phyloP scores from a whole-genome alignment of 2,113 vertebrate genomes.

The Oreochromis niloticus region DNA sequence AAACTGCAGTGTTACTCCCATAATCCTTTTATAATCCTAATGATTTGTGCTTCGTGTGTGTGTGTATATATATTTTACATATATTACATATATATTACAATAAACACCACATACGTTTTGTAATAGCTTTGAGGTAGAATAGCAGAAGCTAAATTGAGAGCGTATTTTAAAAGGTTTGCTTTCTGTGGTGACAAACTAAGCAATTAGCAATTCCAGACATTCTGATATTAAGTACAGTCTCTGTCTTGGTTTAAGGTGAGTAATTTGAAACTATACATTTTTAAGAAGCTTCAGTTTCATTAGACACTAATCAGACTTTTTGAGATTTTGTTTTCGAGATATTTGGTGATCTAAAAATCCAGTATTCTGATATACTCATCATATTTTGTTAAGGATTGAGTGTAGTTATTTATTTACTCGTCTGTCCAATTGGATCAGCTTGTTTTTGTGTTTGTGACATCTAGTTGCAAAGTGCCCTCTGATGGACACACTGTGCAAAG shows the following conservation, averaged over 20 bases:
- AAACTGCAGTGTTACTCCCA: background rate
- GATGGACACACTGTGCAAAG: background rate
- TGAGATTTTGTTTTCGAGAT: background rate
- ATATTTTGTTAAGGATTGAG: background rate
- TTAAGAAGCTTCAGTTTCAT: background rate
- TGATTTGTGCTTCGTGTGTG: background rate
- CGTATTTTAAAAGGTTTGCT: background rate
- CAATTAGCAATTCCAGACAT: background rate
- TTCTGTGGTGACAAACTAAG: background rate
- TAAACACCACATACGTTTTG: background rate
- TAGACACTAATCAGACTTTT: background rate
- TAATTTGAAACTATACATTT: background rate
- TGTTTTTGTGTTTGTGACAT: background rate
- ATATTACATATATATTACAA: background rate
- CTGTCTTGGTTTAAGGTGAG: background rate
- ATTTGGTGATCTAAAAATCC: background rate
- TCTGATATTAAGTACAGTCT: background rate
- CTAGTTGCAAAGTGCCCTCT: background rate
- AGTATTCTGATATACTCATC: background rate
- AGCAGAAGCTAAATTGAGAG: background rate
- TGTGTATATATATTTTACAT: background rate
- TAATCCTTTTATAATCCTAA: background rate
- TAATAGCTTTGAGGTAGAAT: background rate
- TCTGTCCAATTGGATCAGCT: background rate
- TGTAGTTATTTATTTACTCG: background rate